phyloP scores from a whole-genome alignment of 30 jellyfish, hydroid and myxozoan genomes.

The Pelagia noctiluca region DNA sequence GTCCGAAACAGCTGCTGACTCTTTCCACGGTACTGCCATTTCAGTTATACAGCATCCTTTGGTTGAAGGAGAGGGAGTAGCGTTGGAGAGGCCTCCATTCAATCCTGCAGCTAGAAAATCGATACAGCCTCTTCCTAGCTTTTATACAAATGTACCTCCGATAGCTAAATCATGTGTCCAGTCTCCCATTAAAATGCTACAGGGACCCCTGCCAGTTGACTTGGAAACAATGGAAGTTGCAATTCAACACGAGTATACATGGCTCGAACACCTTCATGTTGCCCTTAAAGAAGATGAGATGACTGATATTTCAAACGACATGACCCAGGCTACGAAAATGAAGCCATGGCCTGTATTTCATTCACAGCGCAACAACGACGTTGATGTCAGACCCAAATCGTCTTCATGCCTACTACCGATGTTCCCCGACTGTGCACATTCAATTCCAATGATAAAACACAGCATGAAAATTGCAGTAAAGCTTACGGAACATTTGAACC shows the following conservation, averaged over 20 bases:
- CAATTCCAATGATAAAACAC: slow-evolving; percentile 43
- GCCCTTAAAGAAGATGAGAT: slow-evolving; percentile 6
- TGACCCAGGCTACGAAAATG: slow-evolving; percentile 14
- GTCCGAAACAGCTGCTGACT: slow-evolving; percentile 42
- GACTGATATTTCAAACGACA: slow-evolving; percentile 13
- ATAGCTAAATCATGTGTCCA: slow-evolving; percentile 7
- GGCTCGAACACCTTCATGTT: slow-evolving; percentile 20
- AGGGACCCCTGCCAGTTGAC: slow-evolving; percentile 1
- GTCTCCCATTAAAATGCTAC: slow-evolving; percentile 1
- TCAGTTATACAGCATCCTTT: slow-evolving; percentile 62
- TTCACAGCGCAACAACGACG: background rate
- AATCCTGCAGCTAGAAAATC: slow-evolving; percentile 9
- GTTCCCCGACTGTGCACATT: slow-evolving; percentile 50
- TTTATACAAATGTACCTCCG: slow-evolving; percentile 10
- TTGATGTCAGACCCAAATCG: slow-evolving; percentile 4
- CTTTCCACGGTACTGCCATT: slow-evolving; percentile 71
- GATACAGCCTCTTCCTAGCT: slow-evolving; percentile 22
- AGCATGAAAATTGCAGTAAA: slow-evolving; percentile 15
- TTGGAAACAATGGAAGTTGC: slow-evolving; percentile 17
- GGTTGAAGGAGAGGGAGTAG: slow-evolving; percentile 16
- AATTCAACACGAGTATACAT: slow-evolving; percentile 15
- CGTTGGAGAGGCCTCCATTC: slow-evolving; percentile 11
- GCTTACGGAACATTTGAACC: slow-evolving; percentile 27
- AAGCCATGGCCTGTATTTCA: slow-evolving; percentile 27
- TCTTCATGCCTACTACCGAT: slow-evolving; percentile 2